A percentile compares a stretch with the other conserved stretches of the same genome.
phyloP scores from a whole-genome alignment of 2,797 vertebrate genomes.

The Vespertilio murinus region DNA sequence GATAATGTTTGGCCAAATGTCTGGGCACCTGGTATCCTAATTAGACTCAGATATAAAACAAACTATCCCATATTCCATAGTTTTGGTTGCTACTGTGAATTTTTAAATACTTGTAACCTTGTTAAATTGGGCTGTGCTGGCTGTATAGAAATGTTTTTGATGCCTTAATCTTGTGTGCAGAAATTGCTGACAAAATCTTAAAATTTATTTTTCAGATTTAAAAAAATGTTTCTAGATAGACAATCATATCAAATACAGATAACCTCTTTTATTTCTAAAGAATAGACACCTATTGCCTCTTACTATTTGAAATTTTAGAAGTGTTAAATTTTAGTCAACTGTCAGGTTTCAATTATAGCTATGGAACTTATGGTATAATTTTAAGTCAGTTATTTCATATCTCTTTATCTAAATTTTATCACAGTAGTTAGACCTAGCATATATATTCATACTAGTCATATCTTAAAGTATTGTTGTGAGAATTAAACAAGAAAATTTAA shows the following conservation, averaged over 20 bases:
- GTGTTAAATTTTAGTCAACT: neutral
- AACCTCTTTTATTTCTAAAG: neutral
- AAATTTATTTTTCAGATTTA: neutral
- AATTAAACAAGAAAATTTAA: neutral
- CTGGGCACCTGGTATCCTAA: neutral
- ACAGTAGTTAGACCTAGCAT: neutral
- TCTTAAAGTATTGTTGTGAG: neutral
- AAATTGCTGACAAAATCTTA: neutral
- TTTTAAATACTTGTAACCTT: neutral
- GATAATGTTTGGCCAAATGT: neutral
- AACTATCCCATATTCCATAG: neutral
- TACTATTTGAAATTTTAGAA: neutral
- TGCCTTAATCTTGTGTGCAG: neutral
- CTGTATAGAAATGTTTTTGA: neutral
- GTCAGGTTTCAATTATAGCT: neutral
- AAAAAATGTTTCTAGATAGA: neutral
- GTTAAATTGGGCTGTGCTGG: neutral
- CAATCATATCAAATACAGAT: neutral
- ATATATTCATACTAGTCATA: neutral
- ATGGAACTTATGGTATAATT: neutral
- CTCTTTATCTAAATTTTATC: neutral
- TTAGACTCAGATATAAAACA: neutral
- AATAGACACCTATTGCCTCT: neutral
- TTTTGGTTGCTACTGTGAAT: neutral
- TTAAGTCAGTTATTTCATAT: neutral